Evolutionary conservation across 2,888 invertebrate species (phyloP), one percentile per base, ranked within the genome.

Genomic region (Bellardia pandia): DNA sequence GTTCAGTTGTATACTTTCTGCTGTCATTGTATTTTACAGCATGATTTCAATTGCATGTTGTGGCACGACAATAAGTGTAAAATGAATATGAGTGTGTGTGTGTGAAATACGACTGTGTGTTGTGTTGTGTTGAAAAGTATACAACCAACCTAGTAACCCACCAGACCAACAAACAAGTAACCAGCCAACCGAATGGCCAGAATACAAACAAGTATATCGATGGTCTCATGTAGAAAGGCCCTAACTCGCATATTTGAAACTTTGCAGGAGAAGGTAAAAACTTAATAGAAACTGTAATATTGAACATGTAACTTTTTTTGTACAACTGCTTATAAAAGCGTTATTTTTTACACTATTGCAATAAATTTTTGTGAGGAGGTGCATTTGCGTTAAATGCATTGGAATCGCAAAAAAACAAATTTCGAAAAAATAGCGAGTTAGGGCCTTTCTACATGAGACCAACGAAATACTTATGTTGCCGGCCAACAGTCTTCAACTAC

Each of bases 1-100:
- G 37, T 58, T 71, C n/a, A 78, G 71, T 51, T 79, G 64, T 71
- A 56, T n/a, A 85, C 78, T 48, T 74, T 82, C 37, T 75, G 75
- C 80, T 74, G 64, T 64, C 64, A n/a, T 72, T 82, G 80, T 56
- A 74, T 60, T 79, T 87, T 79, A 56, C 56, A 62, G 68, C 40
- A 86, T 58, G 62, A 68, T 74, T 88, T 77, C 86, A 88, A 88
- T 86, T 86, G 86, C 60, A 80, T 74, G 76, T 72, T 83, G 64
- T 79, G 76, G 66, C 82, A 53, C 11, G 66, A 74, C 76, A 84
- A 80, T 84, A 64, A 74, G 72, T 81, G 75, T 80, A 48, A 62
- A 51, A 66, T 77, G 60, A 56, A 56, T 66, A 48, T 42, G 14
- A 6, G 51, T n/a, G 14, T 11, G 45, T 45, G 8, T 45, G 11